phyloP scores from a whole-genome alignment of 2,888 invertebrate species.

The Volucella inanis region DNA sequence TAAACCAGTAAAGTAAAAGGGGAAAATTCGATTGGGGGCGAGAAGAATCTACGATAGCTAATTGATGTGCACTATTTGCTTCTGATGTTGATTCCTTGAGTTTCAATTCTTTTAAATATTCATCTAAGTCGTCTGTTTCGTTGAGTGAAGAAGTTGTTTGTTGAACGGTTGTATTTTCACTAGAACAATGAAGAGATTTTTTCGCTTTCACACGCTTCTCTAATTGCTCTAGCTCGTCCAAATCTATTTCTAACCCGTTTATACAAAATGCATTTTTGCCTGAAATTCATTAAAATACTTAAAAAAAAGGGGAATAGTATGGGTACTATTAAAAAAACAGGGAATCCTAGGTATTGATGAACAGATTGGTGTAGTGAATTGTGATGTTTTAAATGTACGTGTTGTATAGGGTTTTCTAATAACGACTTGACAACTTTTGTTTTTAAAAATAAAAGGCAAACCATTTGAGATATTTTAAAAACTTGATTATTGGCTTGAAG shows the following conservation, averaged over 20 bases:
- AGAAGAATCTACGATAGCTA: conserved; percentile 33
- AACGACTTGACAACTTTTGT: too few species aligned
- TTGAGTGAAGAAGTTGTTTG: conserved; percentile 21
- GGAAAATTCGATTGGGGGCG: conserved; percentile 78
- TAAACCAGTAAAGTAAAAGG: conserved; percentile 81
- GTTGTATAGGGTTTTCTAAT: too few species aligned
- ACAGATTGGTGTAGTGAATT: not conserved
- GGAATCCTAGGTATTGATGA: not conserved
- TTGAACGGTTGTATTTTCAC: not conserved
- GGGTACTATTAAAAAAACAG: not conserved
- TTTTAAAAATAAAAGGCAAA: too few species aligned
- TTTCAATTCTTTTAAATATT: conserved; percentile 81
- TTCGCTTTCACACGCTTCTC: conserved; percentile 81
- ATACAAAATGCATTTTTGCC: conserved; percentile 81
- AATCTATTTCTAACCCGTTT: conserved; percentile 83
- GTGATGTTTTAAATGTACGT: not conserved
- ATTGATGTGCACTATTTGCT: conserved; percentile 53
- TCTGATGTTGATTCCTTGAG: conserved; percentile 75
- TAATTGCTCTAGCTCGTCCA: conserved; percentile 82
- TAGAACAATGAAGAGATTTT: conserved; percentile 66
- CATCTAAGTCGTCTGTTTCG: conserved; percentile 81
- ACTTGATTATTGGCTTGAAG: too few species aligned
- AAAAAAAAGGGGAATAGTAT: not conserved
- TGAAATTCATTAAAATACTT: conserved; percentile 78
- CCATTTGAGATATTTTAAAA: too few species aligned